Conservation (phyloP, 2,888 invertebrate genomes). For the Hypena proboscidalis region DNA sequence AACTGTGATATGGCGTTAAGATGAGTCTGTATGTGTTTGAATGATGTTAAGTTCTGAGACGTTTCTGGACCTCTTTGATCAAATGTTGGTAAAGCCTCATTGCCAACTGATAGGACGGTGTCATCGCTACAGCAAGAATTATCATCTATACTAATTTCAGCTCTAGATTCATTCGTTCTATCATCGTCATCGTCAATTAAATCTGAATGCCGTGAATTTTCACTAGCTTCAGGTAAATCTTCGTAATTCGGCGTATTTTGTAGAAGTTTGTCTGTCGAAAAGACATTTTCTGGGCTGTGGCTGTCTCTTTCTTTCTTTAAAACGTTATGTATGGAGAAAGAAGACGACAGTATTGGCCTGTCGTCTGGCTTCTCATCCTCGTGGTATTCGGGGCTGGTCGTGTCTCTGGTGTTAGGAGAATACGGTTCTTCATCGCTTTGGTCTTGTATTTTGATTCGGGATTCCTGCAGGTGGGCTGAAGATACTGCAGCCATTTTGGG, state of each 20-base stretch:
- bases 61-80: constrained; percentile 58
- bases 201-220: constrained; percentile 61
- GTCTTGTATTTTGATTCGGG: constrained; percentile 73
- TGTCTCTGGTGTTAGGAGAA: constrained; percentile 74
- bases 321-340: constrained; percentile 82
- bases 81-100: constrained; percentile 86
- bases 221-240: constrained; percentile 49
- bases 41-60: constrained; percentile 79
- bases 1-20: constrained; percentile 88
- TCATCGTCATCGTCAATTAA: constrained; percentile 66
- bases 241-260: constrained; percentile 78
- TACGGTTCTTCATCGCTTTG: constrained; percentile 79
- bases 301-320: constrained; percentile 79
- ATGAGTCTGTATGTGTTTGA: constrained; percentile 89
- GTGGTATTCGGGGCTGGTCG: constrained; percentile 71
- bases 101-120: constrained; percentile 93
- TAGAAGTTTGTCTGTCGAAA: constrained; percentile 77
- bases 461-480: constrained; percentile 71
- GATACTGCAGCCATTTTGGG: constrained; percentile 80
- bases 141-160: constrained; percentile 81
- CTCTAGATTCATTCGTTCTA: constrained; percentile 52
- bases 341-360: constrained; percentile 64
- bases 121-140: constrained; percentile 91
- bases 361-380: constrained; percentile 73
- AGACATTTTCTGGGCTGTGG: constrained; percentile 78